phyloP scores from a whole-genome alignment of 1,140 invertebrate genomes.

The Tetramorium alpestre region DNA sequence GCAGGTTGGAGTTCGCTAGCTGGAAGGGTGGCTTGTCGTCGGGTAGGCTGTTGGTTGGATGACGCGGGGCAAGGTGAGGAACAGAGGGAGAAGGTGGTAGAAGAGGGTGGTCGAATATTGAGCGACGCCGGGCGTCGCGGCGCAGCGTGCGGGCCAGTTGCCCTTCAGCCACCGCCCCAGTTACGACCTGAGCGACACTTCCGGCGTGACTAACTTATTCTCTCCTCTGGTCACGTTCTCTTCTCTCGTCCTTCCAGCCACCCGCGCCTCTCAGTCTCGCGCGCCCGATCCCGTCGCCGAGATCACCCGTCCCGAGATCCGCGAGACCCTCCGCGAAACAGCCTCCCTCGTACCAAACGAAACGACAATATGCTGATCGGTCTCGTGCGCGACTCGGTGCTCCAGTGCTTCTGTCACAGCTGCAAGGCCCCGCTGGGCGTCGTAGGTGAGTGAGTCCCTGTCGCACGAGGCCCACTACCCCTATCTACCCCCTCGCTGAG shows the following conservation, averaged over 20 bases:
- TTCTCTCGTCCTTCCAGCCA: constrained; percentile 17
- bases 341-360: neutral
- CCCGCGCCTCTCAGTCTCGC: neutral
- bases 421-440: constrained; percentile 92
- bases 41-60: constrained; percentile 56
- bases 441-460: constrained; percentile 87
- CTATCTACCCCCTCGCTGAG: neutral
- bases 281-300: constrained; percentile 4
- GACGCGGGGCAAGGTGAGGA: constrained; percentile 66
- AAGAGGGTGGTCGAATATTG: constrained; percentile 81
- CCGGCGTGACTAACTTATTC: constrained; percentile 51
- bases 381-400: constrained; percentile 93
- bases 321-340: constrained; percentile 79
- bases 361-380: constrained; percentile 91
- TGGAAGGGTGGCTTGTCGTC: constrained; percentile 68
- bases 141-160: constrained; percentile 82
- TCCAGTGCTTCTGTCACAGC: constrained; percentile 96
- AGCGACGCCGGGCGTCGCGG: constrained; percentile 84
- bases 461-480: neutral
- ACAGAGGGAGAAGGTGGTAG: constrained; percentile 59
- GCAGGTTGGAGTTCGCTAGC: constrained; percentile 49
- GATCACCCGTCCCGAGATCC: constrained; percentile 12
- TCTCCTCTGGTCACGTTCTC: constrained; percentile 40
- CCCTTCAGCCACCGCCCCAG: constrained; percentile 84
- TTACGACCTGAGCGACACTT: constrained; percentile 71